phyloP scores from a whole-genome alignment of 2,797 vertebrate genomes.

The Astyanax mexicanus region DNA sequence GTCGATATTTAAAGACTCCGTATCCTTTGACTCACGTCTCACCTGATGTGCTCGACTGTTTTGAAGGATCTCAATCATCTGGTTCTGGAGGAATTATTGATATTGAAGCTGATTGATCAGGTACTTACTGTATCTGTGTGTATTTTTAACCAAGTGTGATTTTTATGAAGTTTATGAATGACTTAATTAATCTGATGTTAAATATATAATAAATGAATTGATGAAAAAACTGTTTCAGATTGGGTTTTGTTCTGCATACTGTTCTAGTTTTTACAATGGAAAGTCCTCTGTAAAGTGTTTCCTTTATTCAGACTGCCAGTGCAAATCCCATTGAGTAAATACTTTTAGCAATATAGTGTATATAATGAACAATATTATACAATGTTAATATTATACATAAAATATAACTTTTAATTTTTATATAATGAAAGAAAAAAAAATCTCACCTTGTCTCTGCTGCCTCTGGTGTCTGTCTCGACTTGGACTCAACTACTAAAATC shows the following conservation, averaged over 20 bases:
- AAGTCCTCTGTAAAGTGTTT: background rate
- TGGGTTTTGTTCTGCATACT: background rate
- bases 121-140: background rate
- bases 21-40: background rate
- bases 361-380: no score
- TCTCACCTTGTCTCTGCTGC: no score
- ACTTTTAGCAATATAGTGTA: no score
- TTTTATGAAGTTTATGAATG: background rate
- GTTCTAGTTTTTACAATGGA: background rate
- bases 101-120: background rate
- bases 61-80: background rate
- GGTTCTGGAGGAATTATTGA: background rate
- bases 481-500: no score
- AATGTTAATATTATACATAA: no score
- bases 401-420: no score
- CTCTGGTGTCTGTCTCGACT: no score
- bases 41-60: background rate
- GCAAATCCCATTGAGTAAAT: no score
- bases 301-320: no score
- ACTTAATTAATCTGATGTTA: background rate
- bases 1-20: background rate
- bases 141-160: background rate
- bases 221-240: background rate
- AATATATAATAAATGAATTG: conserved; percentile 36
- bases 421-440: no score